Conservation (phyloP, 2,888 invertebrate genomes). For the Agrenia bidenticulata region DNA sequence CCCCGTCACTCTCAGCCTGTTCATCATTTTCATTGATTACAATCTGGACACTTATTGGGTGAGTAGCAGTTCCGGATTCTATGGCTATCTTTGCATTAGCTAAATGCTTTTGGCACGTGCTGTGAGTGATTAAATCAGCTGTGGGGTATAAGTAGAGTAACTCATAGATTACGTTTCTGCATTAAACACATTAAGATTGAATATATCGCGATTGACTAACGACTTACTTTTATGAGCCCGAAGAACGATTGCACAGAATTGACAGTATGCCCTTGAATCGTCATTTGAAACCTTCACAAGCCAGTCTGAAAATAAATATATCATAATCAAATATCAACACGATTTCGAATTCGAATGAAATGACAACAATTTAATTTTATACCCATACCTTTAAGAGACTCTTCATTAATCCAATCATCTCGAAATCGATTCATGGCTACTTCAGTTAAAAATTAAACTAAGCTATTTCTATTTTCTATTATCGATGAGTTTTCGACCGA, state of each 20-base stretch:
- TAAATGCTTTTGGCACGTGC: slow-evolving; percentile 38
- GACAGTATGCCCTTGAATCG: slow-evolving; percentile 43
- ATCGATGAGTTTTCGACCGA: too few species aligned
- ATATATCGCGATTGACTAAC: too few species aligned
- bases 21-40: slow-evolving; percentile 19
- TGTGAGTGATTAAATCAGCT: slow-evolving; percentile 42
- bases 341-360: too few species aligned
- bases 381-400: not conserved
- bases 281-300: slow-evolving; percentile 48
- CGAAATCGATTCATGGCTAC: slow-evolving; percentile 31
- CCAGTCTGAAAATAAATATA: too few species aligned
- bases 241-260: slow-evolving; percentile 46
- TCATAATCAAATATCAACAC: too few species aligned
- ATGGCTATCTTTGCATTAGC: slow-evolving; percentile 38
- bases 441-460: not conserved
- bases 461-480: not conserved
- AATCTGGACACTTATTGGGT: slow-evolving; percentile 45
- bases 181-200: too few species aligned
- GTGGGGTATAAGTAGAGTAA: not conserved
- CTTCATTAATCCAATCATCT: slow-evolving; percentile 39
- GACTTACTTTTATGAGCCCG: slow-evolving; percentile 38
- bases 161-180: not conserved
- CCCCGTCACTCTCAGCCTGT: not conserved
- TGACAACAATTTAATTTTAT: slow-evolving; percentile 13
- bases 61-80: slow-evolving; percentile 33